These are phyloP conservation scores for Hermodice carunculata DNA, from an alignment of 2,888 invertebrate species.

Conservation along the genomic window DNA sequence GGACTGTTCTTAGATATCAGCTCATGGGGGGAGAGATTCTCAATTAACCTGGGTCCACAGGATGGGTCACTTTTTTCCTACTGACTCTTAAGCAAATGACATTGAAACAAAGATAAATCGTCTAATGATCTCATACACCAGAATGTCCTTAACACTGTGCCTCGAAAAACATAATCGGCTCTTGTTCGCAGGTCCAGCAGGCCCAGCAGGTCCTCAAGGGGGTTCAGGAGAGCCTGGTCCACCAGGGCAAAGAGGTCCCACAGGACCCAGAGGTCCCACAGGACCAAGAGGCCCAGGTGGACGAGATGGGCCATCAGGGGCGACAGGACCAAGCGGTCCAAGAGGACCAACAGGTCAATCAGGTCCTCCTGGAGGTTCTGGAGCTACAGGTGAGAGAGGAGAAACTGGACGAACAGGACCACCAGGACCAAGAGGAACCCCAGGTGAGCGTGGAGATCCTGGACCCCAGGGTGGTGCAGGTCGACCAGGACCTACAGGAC, in stretches of 20 bases:
- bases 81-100: too few relatives aligned
- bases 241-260: background rate
- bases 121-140: too few relatives aligned
- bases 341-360: background rate
- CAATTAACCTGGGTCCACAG: too few relatives aligned
- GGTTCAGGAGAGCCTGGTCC: background rate
- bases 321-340: background rate
- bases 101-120: too few relatives aligned
- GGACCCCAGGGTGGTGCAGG: constrained; percentile 17
- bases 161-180: too few relatives aligned
- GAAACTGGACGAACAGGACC: background rate
- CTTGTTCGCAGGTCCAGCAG: constrained; percentile 67
- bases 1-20: too few relatives aligned
- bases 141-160: too few relatives aligned
- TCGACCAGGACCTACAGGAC: constrained; percentile 7
- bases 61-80: too few relatives aligned
- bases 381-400: background rate
- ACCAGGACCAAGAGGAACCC: background rate
- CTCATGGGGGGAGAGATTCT: too few relatives aligned
- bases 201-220: constrained; percentile 30
- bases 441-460: constrained; percentile 9
- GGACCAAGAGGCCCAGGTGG: background rate
- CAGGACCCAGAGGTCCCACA: background rate
- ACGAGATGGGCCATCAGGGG: background rate
- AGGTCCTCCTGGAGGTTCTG: background rate